These are phyloP conservation scores for Hypanus sabinus DNA, from an alignment of 2,113 vertebrate species.

Conservation along the genomic window DNA sequence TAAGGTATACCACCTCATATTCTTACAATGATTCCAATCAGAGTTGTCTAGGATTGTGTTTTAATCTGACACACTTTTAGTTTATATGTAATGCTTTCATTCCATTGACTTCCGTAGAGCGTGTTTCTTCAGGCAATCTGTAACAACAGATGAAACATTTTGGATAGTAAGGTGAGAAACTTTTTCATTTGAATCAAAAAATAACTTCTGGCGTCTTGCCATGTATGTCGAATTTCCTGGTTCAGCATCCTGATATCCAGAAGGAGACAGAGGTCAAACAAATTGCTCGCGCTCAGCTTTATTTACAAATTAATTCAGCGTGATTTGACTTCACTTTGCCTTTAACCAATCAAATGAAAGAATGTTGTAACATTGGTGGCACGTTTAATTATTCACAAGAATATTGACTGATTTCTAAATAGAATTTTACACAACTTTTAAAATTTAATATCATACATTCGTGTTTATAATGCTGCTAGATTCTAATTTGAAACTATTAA, in stretches of 20 bases:
- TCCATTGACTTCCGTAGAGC: not conserved
- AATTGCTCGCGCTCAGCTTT: not conserved
- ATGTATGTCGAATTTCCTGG: not conserved
- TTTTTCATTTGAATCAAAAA: not conserved
- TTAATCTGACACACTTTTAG: not conserved
- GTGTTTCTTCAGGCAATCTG: not conserved
- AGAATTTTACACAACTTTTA: no score
- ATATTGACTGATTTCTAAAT: not conserved
- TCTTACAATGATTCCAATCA: not conserved
- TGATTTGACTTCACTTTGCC: not conserved
- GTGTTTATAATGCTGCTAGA: not conserved
- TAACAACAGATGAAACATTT: not conserved
- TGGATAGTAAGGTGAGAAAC: not conserved
- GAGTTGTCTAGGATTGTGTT: not conserved
- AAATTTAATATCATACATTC: no score
- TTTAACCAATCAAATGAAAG: not conserved
- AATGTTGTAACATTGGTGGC: not conserved
- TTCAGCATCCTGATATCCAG: not conserved
- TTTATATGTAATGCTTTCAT: not conserved
- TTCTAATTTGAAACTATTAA: not conserved
- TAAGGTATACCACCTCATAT: not conserved
- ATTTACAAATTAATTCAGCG: not conserved
- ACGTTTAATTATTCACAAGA: not conserved
- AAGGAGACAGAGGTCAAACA: not conserved
- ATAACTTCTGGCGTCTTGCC: not conserved